Conservation (phyloP, 1,140 invertebrate genomes). For the Apis dorsata region DNA sequence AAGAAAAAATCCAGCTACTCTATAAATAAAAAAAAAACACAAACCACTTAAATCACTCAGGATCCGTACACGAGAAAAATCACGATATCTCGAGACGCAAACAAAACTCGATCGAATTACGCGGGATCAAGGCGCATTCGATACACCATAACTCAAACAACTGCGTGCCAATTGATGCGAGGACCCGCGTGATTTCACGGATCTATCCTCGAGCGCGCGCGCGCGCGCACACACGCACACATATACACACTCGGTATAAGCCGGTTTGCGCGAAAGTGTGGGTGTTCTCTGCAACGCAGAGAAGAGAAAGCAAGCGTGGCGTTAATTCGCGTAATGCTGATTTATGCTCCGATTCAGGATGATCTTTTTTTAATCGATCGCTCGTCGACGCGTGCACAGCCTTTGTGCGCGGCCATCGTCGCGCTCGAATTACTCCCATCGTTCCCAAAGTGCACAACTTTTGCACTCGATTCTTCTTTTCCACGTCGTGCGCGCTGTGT, state of each 20-base stretch:
- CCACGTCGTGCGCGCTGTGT: background rate
- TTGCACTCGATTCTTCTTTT: background rate
- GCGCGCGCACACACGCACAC: too few species aligned
- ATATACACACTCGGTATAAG: background rate
- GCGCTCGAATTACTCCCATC: slow-evolving; percentile 47
- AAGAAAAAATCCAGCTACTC: too few species aligned
- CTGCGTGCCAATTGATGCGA: background rate
- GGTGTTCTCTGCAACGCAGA: slow-evolving; percentile 66
- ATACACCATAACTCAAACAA: background rate
- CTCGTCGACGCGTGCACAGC: slow-evolving; percentile 30
- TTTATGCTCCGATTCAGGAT: slow-evolving; percentile 68
- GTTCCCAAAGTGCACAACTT: background rate
- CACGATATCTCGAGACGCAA: background rate
- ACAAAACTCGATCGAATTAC: background rate
- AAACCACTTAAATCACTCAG: too few species aligned
- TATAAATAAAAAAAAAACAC: too few species aligned
- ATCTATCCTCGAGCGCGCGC: slow-evolving; percentile 28
- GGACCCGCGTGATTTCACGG: slow-evolving; percentile 44
- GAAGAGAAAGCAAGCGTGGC: slow-evolving; percentile 65
- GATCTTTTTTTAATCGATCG: slow-evolving; percentile 61
- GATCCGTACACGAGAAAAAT: background rate
- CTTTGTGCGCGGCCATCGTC: slow-evolving; percentile 52
- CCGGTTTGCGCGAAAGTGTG: slow-evolving; percentile 57
- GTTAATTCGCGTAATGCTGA: slow-evolving; percentile 76
- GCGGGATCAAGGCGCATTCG: background rate